These are phyloP conservation scores for Panurus biarmicus DNA, from an alignment of 2,113 vertebrate species.

Conservation along the genomic window DNA sequence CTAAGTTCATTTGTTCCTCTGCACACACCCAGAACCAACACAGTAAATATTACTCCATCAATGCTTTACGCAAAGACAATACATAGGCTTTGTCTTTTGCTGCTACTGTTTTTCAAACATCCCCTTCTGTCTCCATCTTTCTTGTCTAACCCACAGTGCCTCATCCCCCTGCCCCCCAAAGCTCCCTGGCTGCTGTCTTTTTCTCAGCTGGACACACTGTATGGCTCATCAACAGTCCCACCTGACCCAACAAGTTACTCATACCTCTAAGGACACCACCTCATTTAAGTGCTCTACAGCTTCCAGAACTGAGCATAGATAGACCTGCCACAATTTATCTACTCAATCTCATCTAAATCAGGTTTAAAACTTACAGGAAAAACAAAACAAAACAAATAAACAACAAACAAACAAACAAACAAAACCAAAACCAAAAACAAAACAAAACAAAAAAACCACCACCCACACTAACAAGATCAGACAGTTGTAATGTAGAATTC, in stretches of 20 bases:
- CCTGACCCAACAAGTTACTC: neutral
- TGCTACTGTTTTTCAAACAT: neutral
- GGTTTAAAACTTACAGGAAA: neutral
- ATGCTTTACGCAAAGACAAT: fast-evolving
- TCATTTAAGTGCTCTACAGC: neutral
- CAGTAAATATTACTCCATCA: fast-evolving
- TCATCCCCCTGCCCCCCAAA: neutral
- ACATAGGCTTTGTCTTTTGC: fast-evolving
- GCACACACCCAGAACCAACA: neutral
- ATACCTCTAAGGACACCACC: neutral
- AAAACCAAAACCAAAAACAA: too few species aligned
- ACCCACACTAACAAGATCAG: neutral
- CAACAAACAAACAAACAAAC: too few species aligned
- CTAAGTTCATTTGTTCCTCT: neutral
- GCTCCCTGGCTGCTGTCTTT: neutral
- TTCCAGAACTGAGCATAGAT: neutral
- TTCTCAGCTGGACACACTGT: neutral
- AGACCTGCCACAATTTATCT: neutral
- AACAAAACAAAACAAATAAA: too few species aligned
- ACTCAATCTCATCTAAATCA: neutral
- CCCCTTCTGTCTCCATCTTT: neutral
- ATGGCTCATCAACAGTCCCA: neutral
- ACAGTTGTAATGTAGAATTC: neutral
- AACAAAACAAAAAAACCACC: too few species aligned
- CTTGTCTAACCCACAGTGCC: neutral